Evolutionary conservation across 1,140 invertebrate species (phyloP).

Genomic region (Ceratoteleas bidentatus): DNA sequence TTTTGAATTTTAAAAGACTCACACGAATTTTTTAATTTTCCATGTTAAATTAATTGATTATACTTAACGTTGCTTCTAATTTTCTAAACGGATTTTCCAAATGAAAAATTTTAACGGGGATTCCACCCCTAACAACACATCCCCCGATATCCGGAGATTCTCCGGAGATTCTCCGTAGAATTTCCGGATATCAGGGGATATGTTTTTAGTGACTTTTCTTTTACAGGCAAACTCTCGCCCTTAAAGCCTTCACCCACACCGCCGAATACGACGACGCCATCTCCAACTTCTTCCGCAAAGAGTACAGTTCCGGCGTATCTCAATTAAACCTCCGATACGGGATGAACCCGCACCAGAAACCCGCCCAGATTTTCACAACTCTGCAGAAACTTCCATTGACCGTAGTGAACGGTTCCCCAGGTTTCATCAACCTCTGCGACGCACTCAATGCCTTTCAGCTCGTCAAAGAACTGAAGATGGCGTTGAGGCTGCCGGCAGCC

Average conservation of each 20-base stretch:
- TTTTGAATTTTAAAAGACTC: not conserved
- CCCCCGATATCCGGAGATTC: too few relatives aligned
- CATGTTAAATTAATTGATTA: too few relatives aligned
- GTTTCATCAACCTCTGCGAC: conserved; percentile 98
- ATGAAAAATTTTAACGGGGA: too few relatives aligned
- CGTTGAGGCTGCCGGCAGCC: conserved; percentile 92
- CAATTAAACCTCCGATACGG: conserved; percentile 95
- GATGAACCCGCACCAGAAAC: conserved; percentile 99
- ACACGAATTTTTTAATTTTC: too few relatives aligned
- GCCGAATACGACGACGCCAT: conserved; percentile 97
- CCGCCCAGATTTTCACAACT: conserved; percentile 95
- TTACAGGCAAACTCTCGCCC: conserved; percentile 87
- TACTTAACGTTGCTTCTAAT: too few relatives aligned
- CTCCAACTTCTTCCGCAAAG: conserved; percentile 96
- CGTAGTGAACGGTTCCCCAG: conserved; percentile 96
- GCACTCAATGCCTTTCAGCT: conserved; percentile 98
- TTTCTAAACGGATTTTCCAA: too few relatives aligned
- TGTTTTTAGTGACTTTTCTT: too few relatives aligned
- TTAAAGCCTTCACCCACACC: conserved; percentile 98
- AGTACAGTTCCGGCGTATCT: conserved; percentile 89
- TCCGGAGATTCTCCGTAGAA: too few relatives aligned
- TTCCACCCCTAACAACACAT: too few relatives aligned
- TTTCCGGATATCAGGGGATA: too few relatives aligned
- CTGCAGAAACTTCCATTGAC: conserved; percentile 91
- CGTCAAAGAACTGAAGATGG: conserved; percentile 92